These are phyloP conservation scores for Drosophila emarginata DNA, from an alignment of 2,888 invertebrate species.

Conservation along the genomic window DNA sequence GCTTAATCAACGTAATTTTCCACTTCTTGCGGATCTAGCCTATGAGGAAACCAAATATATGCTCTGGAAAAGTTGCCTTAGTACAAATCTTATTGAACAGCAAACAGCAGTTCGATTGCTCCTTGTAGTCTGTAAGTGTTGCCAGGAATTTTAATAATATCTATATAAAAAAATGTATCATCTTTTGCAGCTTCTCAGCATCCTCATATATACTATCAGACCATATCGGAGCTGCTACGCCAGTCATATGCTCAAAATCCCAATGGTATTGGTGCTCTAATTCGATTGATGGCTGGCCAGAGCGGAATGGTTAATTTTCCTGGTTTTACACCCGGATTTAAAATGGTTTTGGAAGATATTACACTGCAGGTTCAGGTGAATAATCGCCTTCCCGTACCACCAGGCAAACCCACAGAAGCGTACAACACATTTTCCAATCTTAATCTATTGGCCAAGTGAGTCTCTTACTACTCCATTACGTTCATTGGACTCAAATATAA, in stretches of 20 bases:
- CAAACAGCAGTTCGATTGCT: conserved; percentile 86
- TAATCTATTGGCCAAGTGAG: conserved; percentile 81
- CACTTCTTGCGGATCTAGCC: conserved; percentile 84
- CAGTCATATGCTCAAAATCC: conserved; percentile 74
- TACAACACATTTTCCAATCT: conserved; percentile 83
- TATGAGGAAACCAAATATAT: conserved; percentile 85
- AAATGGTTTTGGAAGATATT: conserved; percentile 81
- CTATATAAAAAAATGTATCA: background rate
- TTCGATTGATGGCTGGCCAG: conserved; percentile 80
- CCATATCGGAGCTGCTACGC: conserved; percentile 80
- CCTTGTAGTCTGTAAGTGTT: conserved; percentile 83
- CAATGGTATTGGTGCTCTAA: conserved; percentile 79
- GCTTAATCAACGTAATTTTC: conserved; percentile 82
- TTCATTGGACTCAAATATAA: too few species aligned
- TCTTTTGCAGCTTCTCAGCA: conserved; percentile 76
- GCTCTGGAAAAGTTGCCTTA: conserved; percentile 83
- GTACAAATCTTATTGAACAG: conserved; percentile 84
- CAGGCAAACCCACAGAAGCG: conserved; percentile 75
- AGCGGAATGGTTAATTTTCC: conserved; percentile 80
- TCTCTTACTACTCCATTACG: too few species aligned
- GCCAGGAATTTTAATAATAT: background rate
- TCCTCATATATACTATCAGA: conserved; percentile 82
- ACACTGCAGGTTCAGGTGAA: conserved; percentile 80
- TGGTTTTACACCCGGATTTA: conserved; percentile 78
- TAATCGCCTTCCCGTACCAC: conserved; percentile 63